Evolutionary conservation across 2,888 invertebrate genomes (phyloP).

Genomic region (Noctua janthina): DNA sequence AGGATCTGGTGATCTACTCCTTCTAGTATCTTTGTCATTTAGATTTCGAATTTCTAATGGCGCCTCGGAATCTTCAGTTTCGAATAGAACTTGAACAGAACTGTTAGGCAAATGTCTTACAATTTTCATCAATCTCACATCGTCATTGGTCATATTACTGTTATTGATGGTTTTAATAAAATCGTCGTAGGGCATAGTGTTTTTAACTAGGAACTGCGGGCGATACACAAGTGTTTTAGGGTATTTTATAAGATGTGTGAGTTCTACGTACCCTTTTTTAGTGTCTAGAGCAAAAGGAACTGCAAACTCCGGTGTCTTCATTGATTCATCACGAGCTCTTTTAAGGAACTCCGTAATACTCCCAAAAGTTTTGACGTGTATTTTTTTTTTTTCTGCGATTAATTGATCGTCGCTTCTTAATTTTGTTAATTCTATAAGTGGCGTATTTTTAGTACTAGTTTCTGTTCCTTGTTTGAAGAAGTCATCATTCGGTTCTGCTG

Average conservation of each 20-base stretch:
- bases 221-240: slow-evolving; percentile 58
- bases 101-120: slow-evolving; percentile 53
- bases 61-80: slow-evolving; percentile 48
- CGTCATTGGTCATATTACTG: slow-evolving; percentile 42
- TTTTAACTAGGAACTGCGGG: slow-evolving; percentile 63
- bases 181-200: slow-evolving; percentile 56
- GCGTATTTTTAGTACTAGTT: background rate
- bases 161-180: slow-evolving; percentile 50
- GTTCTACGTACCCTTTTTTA: slow-evolving; percentile 60
- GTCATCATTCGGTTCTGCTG: background rate
- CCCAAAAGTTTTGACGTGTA: slow-evolving; percentile 22
- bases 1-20: background rate
- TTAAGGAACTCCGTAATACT: slow-evolving; percentile 45
- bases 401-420: slow-evolving; percentile 20
- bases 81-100: slow-evolving; percentile 52
- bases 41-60: slow-evolving; percentile 53
- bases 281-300: slow-evolving; percentile 39
- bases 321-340: slow-evolving; percentile 51
- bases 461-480: background rate
- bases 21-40: slow-evolving; percentile 29
- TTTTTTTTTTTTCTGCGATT: slow-evolving; percentile 23
- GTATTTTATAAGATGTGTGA: slow-evolving; percentile 61
- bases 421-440: slow-evolving; percentile 26
- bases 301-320: slow-evolving; percentile 50
- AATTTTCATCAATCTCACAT: slow-evolving; percentile 57